These are phyloP conservation scores for Sceloporus tristichus DNA, from an alignment of 2,113 vertebrate species.

Conservation along the genomic window DNA sequence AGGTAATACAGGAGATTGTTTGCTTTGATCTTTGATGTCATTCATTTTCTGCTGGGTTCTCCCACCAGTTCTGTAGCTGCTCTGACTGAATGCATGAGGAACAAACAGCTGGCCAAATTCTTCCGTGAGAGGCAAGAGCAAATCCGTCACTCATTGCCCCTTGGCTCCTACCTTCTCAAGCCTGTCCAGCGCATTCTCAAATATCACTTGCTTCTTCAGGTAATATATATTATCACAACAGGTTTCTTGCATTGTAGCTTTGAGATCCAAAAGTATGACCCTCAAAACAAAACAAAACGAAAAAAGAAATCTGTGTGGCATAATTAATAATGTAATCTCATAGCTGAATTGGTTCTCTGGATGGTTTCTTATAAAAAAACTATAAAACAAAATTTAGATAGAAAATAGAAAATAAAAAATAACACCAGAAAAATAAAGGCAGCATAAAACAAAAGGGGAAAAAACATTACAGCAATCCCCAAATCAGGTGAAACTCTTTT, in stretches of 20 bases:
- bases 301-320: neutral
- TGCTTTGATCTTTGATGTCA: neutral
- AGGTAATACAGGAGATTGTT: neutral
- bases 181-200: slow-evolving; percentile 98
- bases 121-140: slow-evolving; percentile 91
- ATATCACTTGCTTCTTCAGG: slow-evolving; percentile 97
- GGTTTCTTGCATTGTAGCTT: neutral
- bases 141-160: slow-evolving; percentile 87
- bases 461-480: too few species aligned
- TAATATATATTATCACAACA: slow-evolving; percentile 57
- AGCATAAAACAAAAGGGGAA: too few species aligned
- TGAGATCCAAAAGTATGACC: neutral
- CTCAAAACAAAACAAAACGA: neutral
- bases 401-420: too few species aligned
- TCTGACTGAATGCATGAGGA: slow-evolving; percentile 93
- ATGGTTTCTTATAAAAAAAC: too few species aligned
- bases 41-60: neutral
- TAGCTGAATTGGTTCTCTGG: too few species aligned
- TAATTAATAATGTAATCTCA: neutral
- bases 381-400: too few species aligned
- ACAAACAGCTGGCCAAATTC: slow-evolving; percentile 91
- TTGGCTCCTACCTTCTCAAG: slow-evolving; percentile 95
- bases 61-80: slow-evolving; percentile 88
- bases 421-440: too few species aligned
- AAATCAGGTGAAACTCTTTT: neutral